Evolutionary conservation across 2,797 vertebrate species (phyloP).

Genomic region (Macropus fuliginosus): DNA sequence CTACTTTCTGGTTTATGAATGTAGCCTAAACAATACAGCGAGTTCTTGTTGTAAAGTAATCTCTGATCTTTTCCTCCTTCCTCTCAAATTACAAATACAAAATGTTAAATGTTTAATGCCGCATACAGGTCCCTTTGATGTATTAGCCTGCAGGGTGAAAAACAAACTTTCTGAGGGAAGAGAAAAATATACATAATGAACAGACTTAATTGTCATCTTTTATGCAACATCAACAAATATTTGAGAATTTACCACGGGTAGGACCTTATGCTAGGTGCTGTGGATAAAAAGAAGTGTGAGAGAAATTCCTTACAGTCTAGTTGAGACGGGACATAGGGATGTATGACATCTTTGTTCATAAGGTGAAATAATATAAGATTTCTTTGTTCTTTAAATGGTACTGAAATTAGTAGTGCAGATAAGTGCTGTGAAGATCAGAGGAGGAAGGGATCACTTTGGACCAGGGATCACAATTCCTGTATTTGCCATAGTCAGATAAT

Average conservation of each 20-base stretch:
- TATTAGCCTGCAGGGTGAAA: neutral
- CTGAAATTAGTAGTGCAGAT: neutral
- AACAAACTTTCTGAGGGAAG: neutral
- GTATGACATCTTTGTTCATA: neutral
- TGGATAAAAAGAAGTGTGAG: neutral
- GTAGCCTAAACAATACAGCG: conserved; percentile 64
- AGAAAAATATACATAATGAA: neutral
- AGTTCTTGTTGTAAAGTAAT: conserved; percentile 56
- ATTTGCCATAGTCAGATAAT: neutral
- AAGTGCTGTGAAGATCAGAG: neutral
- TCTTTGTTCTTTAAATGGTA: neutral
- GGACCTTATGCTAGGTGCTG: neutral
- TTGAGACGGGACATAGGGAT: neutral
- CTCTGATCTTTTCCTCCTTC: conserved; percentile 62
- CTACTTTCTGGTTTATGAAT: conserved; percentile 66
- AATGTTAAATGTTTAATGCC: conserved; percentile 60
- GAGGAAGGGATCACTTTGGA: neutral
- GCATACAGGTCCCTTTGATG: conserved; percentile 50
- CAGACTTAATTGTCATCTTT: neutral
- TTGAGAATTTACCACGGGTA: neutral
- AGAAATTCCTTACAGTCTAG: neutral
- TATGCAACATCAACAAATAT: neutral
- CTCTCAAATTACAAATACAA: conserved; percentile 77
- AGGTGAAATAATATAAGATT: neutral
- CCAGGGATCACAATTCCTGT: neutral